Evolutionary conservation across 2,113 vertebrate genomes (phyloP), one percentile per base, ranked within the genome.

Genomic region (Falco punctatus): DNA sequence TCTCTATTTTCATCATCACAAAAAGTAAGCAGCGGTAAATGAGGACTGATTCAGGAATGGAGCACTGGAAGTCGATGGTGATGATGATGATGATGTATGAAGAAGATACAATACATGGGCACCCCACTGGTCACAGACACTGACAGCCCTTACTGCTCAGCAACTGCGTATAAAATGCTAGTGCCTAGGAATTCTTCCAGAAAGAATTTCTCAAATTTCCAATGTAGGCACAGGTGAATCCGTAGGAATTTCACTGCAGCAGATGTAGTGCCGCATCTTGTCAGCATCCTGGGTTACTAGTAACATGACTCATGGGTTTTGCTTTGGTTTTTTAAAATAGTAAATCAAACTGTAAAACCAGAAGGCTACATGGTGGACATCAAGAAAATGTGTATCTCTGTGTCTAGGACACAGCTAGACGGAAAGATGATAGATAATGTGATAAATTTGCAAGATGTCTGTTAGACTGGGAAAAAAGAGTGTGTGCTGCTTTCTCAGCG

Each of bases 21-120:
- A 80, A 90, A 94, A 86, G 86, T 51, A 90, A 72, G 82, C 80
- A 93, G 78, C 26, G 82, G 38, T 87, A 86, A 94, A 67, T 40
- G 51, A 94, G 93, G 77, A 62, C 54, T 57, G 88, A 77, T 69
- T 80, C n/a, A 38, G 93, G 83, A 81, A 13, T 9, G 26, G 65
- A 82, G 27, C 69, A 62, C 33, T 96, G 94, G 95, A 73, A 44
- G 88, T 44, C 70, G 82, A 16, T 87, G 86, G 58, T 86, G 81
- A 35, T 94, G 94, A 58, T 79, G 90, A 62, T 93, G 81, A 54
- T 38, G 93, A 77, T 92, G 90, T 61, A 91, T 86, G 82, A 92
- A 46, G 89, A 94, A 40, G 86, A 58, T 64, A 58, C 46, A 52
- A 5, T 20, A 54, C 15, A 32, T 44, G 52, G 71, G 30, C 88